These are phyloP conservation scores for Brenthis ino DNA, from an alignment of 2,888 invertebrate genomes.

Conservation along the genomic window DNA sequence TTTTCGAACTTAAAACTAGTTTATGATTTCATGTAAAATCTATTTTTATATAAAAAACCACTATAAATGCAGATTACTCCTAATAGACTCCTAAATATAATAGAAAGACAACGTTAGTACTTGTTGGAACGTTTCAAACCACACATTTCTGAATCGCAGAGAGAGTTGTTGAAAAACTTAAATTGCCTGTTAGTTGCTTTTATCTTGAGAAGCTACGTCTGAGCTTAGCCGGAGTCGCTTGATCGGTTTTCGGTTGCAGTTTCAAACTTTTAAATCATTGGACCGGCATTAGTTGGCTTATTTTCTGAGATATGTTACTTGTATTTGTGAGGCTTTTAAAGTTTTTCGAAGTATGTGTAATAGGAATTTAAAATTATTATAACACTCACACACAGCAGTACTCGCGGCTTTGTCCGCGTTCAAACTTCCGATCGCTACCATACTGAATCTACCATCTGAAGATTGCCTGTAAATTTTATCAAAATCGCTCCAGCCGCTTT, in stretches of 20 bases:
- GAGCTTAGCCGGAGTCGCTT: constrained; percentile 42
- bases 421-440: no score
- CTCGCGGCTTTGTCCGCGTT: no score
- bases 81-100: constrained; percentile 26
- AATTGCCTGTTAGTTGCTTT: constrained; percentile 70
- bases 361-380: no score
- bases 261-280: constrained; percentile 44
- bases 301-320: not conserved
- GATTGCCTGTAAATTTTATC: no score
- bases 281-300: constrained; percentile 16
- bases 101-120: constrained; percentile 19
- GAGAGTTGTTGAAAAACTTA: constrained; percentile 60
- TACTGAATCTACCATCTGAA: no score
- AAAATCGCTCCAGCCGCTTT: no score
- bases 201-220: constrained; percentile 56
- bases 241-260: constrained; percentile 52
- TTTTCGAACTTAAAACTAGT: not conserved
- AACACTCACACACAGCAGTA: no score
- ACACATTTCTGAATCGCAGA: constrained; percentile 41
- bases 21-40: constrained; percentile 6
- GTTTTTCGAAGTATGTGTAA: no score
- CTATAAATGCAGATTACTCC: constrained; percentile 23
- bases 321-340: no score
- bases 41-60: constrained; percentile 12
- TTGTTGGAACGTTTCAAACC: constrained; percentile 32